Conservation (phyloP, 2,888 invertebrate species). For the Lasioglossum oenotherae region DNA sequence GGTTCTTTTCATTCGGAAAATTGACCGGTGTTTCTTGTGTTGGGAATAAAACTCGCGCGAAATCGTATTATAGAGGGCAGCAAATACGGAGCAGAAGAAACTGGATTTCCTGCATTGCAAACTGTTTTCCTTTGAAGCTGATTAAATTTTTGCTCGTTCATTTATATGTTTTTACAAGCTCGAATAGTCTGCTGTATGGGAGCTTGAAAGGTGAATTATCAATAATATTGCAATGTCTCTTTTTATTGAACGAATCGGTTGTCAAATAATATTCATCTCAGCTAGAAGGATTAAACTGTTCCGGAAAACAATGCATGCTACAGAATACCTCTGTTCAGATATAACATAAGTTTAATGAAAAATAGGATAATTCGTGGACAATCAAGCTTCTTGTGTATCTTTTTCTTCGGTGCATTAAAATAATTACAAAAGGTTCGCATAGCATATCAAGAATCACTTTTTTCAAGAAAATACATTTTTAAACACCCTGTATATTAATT, state of each 20-base stretch:
- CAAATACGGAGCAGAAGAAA: not conserved
- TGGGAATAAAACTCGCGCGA: conserved; percentile 13
- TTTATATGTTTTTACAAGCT: not conserved
- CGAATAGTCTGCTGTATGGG: not conserved
- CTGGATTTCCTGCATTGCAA: not conserved
- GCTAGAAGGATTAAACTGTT: not conserved
- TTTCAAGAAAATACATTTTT: too few species aligned
- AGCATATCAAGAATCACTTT: too few species aligned
- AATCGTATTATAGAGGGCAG: conserved; percentile 20
- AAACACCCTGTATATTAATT: not conserved
- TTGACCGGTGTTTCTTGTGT: conserved; percentile 15
- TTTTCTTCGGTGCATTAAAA: not conserved
- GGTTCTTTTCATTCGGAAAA: conserved; percentile 12
- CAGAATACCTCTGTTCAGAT: not conserved
- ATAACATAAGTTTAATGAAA: not conserved
- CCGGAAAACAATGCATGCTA: not conserved
- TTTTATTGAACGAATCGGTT: not conserved
- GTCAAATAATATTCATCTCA: not conserved
- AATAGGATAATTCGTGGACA: not conserved
- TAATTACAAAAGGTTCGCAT: not conserved
- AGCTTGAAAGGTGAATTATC: not conserved
- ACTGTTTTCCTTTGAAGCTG: not conserved
- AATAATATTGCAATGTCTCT: not conserved
- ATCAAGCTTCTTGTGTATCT: not conserved
- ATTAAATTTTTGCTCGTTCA: not conserved